Evolutionary conservation across 2,797 vertebrate species (phyloP).

Genomic region (Kryptopterus vitreolus): DNA sequence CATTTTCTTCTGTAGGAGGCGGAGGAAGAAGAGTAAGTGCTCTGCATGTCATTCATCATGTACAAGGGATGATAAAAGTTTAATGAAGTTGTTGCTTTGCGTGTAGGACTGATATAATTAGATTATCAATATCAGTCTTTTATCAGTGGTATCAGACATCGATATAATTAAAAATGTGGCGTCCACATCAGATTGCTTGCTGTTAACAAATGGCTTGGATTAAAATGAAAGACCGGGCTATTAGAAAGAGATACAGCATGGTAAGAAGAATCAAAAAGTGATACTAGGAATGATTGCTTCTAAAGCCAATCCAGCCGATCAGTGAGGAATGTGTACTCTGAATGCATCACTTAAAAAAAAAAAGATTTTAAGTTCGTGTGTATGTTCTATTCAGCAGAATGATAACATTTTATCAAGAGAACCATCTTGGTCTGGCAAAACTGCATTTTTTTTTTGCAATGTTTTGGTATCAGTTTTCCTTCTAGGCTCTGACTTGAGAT

Average conservation of each 20-base stretch:
- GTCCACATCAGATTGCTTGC: neutral
- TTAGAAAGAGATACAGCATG: neutral
- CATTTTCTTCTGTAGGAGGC: conserved; percentile 66
- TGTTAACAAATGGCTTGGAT: neutral
- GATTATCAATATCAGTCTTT: conserved; percentile 6
- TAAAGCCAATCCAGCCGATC: neutral
- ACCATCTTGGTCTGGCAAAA: neutral
- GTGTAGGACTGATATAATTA: neutral
- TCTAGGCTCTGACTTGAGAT: neutral
- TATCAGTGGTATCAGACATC: neutral
- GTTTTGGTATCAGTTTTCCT: too few species aligned
- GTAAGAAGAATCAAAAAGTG: neutral
- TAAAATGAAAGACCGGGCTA: neutral
- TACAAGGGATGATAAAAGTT: conserved; percentile 16
- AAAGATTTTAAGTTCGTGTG: too few species aligned
- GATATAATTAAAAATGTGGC: neutral
- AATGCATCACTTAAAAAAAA: too few species aligned
- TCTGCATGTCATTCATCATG: neutral
- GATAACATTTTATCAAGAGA: neutral
- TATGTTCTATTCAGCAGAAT: neutral
- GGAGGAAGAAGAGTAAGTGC: conserved; percentile 66
- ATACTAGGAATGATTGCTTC: neutral
- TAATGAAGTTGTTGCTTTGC: conserved; percentile 4
- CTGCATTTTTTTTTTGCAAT: neutral
- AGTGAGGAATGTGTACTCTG: neutral